A percentile compares a stretch with the other conserved stretches of the same genome.
phyloP scores from a whole-genome alignment of 2,113 vertebrate genomes.

The Cavia aperea region DNA sequence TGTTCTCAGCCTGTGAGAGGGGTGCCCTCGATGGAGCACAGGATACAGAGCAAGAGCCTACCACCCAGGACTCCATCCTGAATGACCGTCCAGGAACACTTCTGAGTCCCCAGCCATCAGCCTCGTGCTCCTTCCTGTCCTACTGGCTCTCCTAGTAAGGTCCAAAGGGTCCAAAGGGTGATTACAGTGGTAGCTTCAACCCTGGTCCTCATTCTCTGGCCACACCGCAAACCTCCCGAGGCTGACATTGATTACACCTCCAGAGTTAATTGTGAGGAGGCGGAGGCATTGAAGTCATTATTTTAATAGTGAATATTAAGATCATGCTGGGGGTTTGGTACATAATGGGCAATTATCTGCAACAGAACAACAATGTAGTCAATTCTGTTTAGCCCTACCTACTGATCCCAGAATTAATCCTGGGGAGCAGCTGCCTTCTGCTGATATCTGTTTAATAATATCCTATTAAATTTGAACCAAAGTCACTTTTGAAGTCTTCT shows the following conservation, averaged over 20 bases:
- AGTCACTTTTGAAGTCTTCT: neutral
- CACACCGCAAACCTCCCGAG: neutral
- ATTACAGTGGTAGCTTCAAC: fast-evolving
- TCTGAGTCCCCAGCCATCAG: neutral
- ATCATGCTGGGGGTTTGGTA: slow-evolving; percentile 53
- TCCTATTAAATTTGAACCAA: slow-evolving; percentile 51
- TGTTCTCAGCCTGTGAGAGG: fast-evolving
- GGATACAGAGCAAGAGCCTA: neutral
- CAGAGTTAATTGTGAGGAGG: slow-evolving; percentile 71
- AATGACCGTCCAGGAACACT: neutral
- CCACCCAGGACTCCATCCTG: no score
- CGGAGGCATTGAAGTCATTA: slow-evolving; percentile 29
- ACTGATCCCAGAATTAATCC: neutral
- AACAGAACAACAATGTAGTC: slow-evolving; percentile 43
- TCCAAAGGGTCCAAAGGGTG: neutral
- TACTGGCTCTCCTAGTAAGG: neutral
- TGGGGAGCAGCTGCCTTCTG: neutral
- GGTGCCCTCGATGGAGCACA: fast-evolving
- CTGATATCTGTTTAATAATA: slow-evolving; percentile 58
- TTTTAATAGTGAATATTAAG: slow-evolving; percentile 70
- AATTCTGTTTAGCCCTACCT: slow-evolving; percentile 35
- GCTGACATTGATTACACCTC: slow-evolving; percentile 16
- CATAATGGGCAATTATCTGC: slow-evolving; percentile 67
- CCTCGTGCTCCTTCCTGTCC: neutral
- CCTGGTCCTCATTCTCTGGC: neutral